Evolutionary conservation across 2,113 vertebrate species (phyloP).

Genomic region (Theristicus caerulescens): DNA sequence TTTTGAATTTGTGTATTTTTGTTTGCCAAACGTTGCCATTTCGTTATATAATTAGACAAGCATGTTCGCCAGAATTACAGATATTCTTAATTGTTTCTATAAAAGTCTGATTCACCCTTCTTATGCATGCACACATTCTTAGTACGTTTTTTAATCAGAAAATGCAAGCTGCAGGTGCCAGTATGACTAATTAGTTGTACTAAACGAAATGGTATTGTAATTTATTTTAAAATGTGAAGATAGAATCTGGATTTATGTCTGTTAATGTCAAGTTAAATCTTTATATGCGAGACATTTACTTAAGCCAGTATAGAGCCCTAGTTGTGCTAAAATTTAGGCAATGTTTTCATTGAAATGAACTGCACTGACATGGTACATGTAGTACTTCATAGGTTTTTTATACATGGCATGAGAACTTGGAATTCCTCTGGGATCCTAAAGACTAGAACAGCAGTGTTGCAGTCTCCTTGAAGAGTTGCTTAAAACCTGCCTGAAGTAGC

Average conservation of each 20-base stretch:
- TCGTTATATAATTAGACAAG: background rate
- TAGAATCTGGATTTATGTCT: background rate
- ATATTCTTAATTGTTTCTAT: background rate
- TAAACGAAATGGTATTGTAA: accelerated
- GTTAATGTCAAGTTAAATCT: background rate
- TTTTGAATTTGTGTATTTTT: background rate
- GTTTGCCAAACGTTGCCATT: background rate
- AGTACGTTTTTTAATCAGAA: background rate
- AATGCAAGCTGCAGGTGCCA: background rate
- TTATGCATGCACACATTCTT: background rate
- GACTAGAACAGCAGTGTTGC: background rate
- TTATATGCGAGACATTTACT: accelerated
- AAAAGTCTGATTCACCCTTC: background rate
- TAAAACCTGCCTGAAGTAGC: background rate
- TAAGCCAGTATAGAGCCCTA: background rate
- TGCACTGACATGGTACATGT: background rate
- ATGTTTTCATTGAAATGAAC: background rate
- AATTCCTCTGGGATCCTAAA: background rate
- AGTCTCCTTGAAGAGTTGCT: background rate
- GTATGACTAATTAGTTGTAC: background rate
- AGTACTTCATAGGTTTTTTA: background rate
- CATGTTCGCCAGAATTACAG: background rate
- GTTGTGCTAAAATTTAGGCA: background rate
- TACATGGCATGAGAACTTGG: accelerated
- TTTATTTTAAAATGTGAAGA: background rate